Base-by-base conservation (phyloP, 2,113 vertebrate genomes). In the Nycticryphes semicollaris region DNA sequence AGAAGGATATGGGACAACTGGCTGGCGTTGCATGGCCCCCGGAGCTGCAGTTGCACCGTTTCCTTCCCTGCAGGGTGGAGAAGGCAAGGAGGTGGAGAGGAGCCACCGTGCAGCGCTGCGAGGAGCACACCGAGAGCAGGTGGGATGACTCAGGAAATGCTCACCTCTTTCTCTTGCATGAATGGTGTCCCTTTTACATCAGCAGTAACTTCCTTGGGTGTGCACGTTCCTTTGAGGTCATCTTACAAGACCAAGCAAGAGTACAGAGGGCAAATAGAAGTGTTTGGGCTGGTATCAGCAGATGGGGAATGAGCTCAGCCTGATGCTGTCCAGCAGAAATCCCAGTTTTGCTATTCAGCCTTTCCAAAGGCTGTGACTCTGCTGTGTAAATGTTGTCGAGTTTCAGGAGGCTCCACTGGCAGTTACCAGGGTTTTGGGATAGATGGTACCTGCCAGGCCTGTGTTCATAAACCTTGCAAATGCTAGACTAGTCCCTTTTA, bases 1-100 rank as follows among this genome's bases (percentile, higher is more conserved):
- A 84, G 88, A 73, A 93, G 96, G 94, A 73, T 76, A 9, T 66
- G 90, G 95, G 35, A 89, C 68, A 78, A 70, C 6, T 4, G 2
- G 14, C 48, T 0, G 3, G 68, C 1, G 8, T 95, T 94, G 84
- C 93, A 50, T 33, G 43, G 70, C 7, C 37, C 64, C 62, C 0
- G 1, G 80, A 89, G 87, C 80, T 35, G 48, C 35, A 10, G 20
- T 95, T 96, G 93, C 68, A 25, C 30, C 60, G 43, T 86, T 95
- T 96, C 96, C 95, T 92, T 63, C 76, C 39, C 92, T 33, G 43
- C 0, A 3, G 23, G 0, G 2, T 14, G 25, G 74, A 81, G 14
- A 0, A 0, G 39, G 48, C 5, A 3, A 2, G 4, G 53, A 20
- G 48, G 6, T 23, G 84, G 74, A 80, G 62, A 33, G 51, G 21